Evolutionary conservation across 2,888 invertebrate species (phyloP).

Genomic region (Aromia moschata): DNA sequence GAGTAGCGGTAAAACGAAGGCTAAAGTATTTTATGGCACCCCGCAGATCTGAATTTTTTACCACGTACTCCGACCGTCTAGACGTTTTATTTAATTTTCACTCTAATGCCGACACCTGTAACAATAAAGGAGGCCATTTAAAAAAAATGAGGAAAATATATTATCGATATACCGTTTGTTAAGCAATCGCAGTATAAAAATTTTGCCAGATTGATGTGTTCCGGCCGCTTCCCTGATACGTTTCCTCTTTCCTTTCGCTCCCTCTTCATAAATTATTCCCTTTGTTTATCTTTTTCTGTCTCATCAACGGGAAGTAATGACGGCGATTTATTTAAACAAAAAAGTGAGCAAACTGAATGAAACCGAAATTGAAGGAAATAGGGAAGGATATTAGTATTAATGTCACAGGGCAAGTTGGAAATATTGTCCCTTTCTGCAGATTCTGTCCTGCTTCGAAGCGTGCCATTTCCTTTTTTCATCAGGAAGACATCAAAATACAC

Average conservation of each 20-base stretch:
- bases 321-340: background rate
- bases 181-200: too few relatives aligned
- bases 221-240: too few relatives aligned
- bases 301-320: background rate
- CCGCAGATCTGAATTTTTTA: constrained; percentile 6
- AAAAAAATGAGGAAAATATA: too few relatives aligned
- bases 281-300: constrained; percentile 1
- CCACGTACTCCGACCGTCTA: background rate
- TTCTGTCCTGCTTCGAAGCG: background rate
- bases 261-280: background rate
- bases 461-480: too few relatives aligned
- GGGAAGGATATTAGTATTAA: background rate
- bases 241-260: background rate
- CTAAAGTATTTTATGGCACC: constrained; percentile 9
- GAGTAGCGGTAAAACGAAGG: background rate
- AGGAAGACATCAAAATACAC: too few relatives aligned
- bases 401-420: background rate
- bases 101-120: background rate
- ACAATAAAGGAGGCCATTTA: too few relatives aligned
- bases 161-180: too few relatives aligned
- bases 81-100: background rate
- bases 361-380: background rate
- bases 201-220: too few relatives aligned
- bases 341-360: background rate
- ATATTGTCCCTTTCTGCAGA: background rate